Evolutionary conservation across 2,888 invertebrate species (phyloP).

Genomic region (Itoplectis maculator): DNA sequence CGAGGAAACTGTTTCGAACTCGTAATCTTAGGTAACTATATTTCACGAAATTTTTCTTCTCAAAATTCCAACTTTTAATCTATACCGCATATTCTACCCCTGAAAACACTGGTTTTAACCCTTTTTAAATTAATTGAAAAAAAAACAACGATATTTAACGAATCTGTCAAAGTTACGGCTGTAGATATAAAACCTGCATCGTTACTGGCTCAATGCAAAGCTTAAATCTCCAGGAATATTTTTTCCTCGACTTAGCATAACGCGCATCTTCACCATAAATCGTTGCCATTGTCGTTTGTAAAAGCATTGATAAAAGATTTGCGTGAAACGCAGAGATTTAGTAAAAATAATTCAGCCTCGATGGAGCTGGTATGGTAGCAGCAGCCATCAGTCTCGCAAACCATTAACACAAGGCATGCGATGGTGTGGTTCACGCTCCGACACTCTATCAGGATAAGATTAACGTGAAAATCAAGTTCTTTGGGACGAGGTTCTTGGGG

Average conservation of each 20-base stretch:
- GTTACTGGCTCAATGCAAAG: too few relatives aligned
- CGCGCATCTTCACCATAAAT: slow-evolving; percentile 32
- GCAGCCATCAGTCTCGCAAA: slow-evolving; percentile 60
- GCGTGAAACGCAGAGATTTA: slow-evolving; percentile 21
- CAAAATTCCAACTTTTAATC: too few relatives aligned
- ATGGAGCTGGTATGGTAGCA: slow-evolving; percentile 15
- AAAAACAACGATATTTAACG: too few relatives aligned
- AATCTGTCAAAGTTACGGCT: too few relatives aligned
- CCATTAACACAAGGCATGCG: slow-evolving; percentile 53
- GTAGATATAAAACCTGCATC: too few relatives aligned
- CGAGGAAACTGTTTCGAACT: too few relatives aligned
- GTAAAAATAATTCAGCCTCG: slow-evolving; percentile 56
- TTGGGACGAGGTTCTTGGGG: slow-evolving; percentile 52
- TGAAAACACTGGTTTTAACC: too few relatives aligned
- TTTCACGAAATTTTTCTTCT: too few relatives aligned
- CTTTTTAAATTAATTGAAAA: too few relatives aligned
- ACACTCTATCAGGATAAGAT: slow-evolving; percentile 72
- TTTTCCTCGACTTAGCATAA: neutral
- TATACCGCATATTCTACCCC: too few relatives aligned
- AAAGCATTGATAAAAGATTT: slow-evolving; percentile 36
- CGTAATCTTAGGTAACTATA: too few relatives aligned
- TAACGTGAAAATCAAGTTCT: slow-evolving; percentile 68
- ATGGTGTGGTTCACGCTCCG: slow-evolving; percentile 50
- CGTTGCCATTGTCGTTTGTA: neutral
- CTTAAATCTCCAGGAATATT: too few relatives aligned